Evolutionary conservation across 2,888 invertebrate species (phyloP).

Genomic region (Ormyrus thymus): DNA sequence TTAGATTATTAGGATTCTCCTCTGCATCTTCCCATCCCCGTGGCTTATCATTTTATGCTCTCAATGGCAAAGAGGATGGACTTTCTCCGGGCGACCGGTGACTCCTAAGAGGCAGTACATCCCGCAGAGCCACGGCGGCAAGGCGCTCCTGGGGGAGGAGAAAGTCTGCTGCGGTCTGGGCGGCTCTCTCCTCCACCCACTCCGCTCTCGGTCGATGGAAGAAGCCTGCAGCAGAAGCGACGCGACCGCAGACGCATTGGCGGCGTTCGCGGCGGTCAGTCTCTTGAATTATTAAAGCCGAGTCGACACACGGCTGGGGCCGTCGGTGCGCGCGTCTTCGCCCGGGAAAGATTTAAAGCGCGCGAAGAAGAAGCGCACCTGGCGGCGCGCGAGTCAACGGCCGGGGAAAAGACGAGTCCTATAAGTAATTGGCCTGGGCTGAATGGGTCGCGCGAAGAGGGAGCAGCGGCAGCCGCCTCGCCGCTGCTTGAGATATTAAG

Average conservation of each 20-base stretch:
- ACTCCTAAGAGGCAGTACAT: constrained; percentile 13
- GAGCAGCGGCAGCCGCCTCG: background rate
- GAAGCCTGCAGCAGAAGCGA: constrained; percentile 7
- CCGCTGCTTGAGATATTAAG: constrained; percentile 36
- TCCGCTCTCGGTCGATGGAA: background rate
- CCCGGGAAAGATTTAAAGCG: background rate
- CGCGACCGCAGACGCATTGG: constrained; percentile 57
- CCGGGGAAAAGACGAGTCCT: constrained; percentile 41
- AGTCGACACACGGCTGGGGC: constrained; percentile 58
- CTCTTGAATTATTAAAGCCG: constrained; percentile 60
- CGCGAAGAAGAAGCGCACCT: background rate
- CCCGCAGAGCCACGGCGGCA: background rate
- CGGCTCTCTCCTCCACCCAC: background rate
- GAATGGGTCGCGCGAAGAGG: constrained; percentile 10
- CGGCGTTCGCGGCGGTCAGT: constrained; percentile 56
- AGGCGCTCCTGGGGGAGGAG: background rate
- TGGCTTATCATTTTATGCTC: background rate
- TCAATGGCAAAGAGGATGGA: background rate
- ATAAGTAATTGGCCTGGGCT: constrained; percentile 60
- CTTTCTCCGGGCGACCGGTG: background rate
- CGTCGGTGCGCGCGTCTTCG: background rate
- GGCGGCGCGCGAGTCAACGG: constrained; percentile 9
- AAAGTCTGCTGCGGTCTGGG: constrained; percentile 19
- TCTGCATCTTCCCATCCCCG: background rate
- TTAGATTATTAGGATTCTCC: constrained; percentile 41